phyloP scores from a whole-genome alignment of 2,113 vertebrate species.

The Apodemus speciosus region DNA sequence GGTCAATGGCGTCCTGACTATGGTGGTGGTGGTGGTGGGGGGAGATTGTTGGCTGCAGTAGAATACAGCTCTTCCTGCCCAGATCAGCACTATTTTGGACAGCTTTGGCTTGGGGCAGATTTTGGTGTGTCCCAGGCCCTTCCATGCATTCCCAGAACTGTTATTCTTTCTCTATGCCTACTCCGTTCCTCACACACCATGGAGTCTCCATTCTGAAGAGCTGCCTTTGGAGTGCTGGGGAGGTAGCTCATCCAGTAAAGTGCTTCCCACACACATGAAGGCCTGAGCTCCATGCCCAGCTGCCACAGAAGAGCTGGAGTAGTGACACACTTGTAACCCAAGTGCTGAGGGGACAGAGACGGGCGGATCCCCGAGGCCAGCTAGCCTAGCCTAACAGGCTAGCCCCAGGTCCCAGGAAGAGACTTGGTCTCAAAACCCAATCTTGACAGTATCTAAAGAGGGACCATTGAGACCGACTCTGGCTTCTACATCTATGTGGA shows the following conservation, averaged over 20 bases:
- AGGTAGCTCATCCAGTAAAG: no score
- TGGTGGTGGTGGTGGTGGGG: background rate
- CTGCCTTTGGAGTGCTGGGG: background rate
- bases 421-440: background rate
- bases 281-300: background rate
- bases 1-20: background rate
- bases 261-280: background rate
- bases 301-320: background rate
- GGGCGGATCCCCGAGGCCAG: background rate
- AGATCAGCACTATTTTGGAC: background rate
- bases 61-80: background rate
- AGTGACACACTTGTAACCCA: background rate
- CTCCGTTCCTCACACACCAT: background rate
- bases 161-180: background rate
- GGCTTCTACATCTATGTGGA: background rate
- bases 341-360: no score
- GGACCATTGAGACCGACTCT: background rate
- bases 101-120: background rate
- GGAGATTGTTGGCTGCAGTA: fast-evolving
- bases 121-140: background rate
- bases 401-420: background rate
- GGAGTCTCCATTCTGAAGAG: background rate
- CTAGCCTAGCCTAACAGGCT: background rate
- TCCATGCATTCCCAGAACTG: background rate
- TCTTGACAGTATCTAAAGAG: background rate